These are phyloP conservation scores for Cygnus atratus DNA, from an alignment of 2,113 vertebrate species.

Conservation along the genomic window DNA sequence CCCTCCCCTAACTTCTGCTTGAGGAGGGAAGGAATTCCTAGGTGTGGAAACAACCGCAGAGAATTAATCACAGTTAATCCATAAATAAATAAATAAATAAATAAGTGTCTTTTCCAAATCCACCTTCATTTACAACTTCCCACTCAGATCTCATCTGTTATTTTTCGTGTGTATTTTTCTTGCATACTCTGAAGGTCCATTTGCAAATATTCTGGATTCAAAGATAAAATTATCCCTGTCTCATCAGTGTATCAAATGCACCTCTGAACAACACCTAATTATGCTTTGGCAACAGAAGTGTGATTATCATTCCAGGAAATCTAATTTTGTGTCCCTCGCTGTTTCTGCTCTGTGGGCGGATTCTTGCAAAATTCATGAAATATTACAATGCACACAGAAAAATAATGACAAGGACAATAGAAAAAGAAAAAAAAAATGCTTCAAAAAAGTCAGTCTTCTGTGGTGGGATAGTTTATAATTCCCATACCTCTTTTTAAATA, in stretches of 20 bases:
- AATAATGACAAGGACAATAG: neutral
- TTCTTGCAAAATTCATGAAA: neutral
- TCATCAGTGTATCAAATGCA: neutral
- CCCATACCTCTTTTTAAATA: neutral
- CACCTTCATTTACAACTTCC: neutral
- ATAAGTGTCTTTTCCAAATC: neutral
- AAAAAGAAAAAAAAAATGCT: rapidly evolving
- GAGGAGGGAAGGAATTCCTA: neutral
- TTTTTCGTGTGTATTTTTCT: neutral
- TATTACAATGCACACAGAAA: neutral
- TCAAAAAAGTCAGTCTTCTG: neutral
- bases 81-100: neutral
- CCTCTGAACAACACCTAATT: neutral
- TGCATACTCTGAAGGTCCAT: neutral
- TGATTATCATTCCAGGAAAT: neutral
- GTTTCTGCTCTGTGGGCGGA: neutral
- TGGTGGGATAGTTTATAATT: neutral
- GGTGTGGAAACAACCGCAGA: neutral
- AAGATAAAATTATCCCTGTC: neutral
- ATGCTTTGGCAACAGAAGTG: neutral
- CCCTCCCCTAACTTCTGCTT: neutral
- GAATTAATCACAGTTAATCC: neutral
- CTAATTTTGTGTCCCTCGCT: neutral
- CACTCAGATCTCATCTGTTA: neutral
- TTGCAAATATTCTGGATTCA: neutral